A percentile compares a stretch with the other conserved stretches of the same genome.
phyloP scores from a whole-genome alignment of 2,888 invertebrate species.

The Autographa gamma region DNA sequence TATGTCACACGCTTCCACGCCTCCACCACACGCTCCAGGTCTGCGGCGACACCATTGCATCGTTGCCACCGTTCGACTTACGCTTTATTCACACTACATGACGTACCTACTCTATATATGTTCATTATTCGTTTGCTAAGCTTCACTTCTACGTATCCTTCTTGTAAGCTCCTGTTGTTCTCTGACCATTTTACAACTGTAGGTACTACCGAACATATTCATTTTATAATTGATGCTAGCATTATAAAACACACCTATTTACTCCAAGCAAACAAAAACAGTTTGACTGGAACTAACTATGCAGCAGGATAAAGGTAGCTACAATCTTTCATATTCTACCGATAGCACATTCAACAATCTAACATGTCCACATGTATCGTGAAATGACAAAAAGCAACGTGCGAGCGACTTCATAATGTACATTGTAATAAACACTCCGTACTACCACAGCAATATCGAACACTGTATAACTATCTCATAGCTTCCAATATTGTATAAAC shows the following conservation, averaged over 20 bases:
- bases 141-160: conserved; percentile 11
- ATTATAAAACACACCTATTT: not conserved
- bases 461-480: not conserved
- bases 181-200: not conserved
- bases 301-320: not conserved
- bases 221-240: not conserved
- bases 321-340: too few relatives aligned
- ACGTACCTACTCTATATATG: conserved; percentile 14
- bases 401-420: not conserved
- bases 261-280: not conserved
- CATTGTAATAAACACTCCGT: not conserved
- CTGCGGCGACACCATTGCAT: not conserved
- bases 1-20: conserved; percentile 75
- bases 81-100: conserved; percentile 44
- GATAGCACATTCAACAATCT: too few relatives aligned
- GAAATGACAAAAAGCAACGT: not conserved
- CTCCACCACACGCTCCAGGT: conserved; percentile 65
- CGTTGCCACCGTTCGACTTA: conserved; percentile 3
- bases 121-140: conserved; percentile 32
- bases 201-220: not conserved
- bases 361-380: not conserved
- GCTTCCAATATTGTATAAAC: too few relatives aligned
- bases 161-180: not conserved
- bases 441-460: not conserved
- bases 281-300: not conserved